phyloP scores from a whole-genome alignment of 2,113 vertebrate species.

The Cynocephalus volans region DNA sequence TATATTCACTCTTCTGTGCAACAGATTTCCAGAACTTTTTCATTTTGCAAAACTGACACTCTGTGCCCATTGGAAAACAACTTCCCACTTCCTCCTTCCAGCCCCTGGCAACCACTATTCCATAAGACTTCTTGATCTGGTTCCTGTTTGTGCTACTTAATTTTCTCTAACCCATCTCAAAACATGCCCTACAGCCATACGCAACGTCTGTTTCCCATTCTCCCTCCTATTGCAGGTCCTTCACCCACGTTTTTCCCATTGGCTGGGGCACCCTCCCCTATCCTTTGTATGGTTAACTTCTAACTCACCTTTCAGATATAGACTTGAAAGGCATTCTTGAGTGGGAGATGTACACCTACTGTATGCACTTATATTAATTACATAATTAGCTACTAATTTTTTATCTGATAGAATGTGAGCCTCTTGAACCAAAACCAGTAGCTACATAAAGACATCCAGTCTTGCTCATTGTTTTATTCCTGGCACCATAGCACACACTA shows the following conservation, averaged over 20 bases:
- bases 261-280: not conserved
- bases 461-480: not conserved
- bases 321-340: not conserved
- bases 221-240: not conserved
- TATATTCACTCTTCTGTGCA: not conserved
- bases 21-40: not conserved
- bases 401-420: not conserved
- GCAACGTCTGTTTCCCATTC: rapidly evolving
- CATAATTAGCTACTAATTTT: not conserved
- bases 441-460: not conserved
- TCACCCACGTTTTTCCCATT: not conserved
- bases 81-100: rapidly evolving
- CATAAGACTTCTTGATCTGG: not conserved
- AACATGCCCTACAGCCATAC: too few relatives aligned
- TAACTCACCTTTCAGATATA: not conserved
- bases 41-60: not conserved
- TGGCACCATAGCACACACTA: not conserved
- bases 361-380: not conserved
- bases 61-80: too few relatives aligned
- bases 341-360: not conserved
- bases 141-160: not conserved
- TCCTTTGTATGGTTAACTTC: not conserved
- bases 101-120: too few relatives aligned
- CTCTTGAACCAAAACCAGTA: not conserved
- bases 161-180: not conserved